These are phyloP conservation scores for Ormyrus thymus DNA, from an alignment of 2,888 invertebrate genomes.

Conservation along the genomic window DNA sequence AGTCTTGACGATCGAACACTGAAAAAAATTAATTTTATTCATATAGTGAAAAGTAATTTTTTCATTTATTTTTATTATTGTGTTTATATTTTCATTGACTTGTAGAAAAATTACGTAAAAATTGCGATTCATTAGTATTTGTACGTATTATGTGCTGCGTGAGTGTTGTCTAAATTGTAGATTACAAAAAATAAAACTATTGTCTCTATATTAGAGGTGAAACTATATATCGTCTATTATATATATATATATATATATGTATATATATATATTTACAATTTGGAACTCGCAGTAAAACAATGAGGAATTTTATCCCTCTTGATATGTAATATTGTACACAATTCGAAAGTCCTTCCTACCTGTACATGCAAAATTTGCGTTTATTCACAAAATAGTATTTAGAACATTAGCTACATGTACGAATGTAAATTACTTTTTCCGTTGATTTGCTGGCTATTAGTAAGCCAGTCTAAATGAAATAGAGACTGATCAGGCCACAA, in stretches of 20 bases:
- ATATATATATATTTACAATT: constrained; percentile 15
- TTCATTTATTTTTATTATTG: constrained; percentile 44
- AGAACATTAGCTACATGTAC: constrained; percentile 39
- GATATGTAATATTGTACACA: constrained; percentile 32
- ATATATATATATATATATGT: constrained; percentile 33
- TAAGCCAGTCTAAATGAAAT: constrained; percentile 48
- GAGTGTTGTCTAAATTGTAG: constrained; percentile 50
- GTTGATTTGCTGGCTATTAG: constrained; percentile 44
- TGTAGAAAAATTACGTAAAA: constrained; percentile 16
- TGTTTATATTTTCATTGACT: constrained; percentile 23
- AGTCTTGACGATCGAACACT: constrained; percentile 15
- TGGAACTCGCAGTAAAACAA: constrained; percentile 29
- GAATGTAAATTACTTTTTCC: constrained; percentile 48
- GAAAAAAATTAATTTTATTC: constrained; percentile 37
- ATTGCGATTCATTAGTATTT: constrained; percentile 38
- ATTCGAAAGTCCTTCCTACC: constrained; percentile 33
- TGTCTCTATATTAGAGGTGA: constrained; percentile 69
- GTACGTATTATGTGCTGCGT: constrained; percentile 45
- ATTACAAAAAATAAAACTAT: constrained; percentile 51
- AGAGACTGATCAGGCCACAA: constrained; percentile 56
- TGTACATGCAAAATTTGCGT: constrained; percentile 26
- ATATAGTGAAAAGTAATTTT: constrained; percentile 11
- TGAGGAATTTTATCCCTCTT: constrained; percentile 19
- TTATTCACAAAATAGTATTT: constrained; percentile 34
- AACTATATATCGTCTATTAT: constrained; percentile 55